phyloP scores from a whole-genome alignment of 1,140 invertebrate species.

The Nylanderia fulva region DNA sequence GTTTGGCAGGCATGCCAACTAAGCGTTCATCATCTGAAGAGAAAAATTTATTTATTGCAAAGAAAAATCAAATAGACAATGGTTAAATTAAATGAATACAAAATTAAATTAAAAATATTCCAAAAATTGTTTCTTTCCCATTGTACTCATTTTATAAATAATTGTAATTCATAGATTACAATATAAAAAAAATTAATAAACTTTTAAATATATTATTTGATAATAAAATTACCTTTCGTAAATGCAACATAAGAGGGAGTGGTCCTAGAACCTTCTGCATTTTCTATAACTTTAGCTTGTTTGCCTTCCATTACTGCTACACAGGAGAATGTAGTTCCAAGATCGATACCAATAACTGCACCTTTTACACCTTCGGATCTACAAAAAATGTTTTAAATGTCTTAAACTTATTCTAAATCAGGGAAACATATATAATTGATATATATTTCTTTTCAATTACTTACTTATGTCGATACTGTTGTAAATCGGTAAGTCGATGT shows the following conservation, averaged over 20 bases:
- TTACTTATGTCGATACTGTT: conserved; percentile 86
- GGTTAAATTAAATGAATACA: too few relatives aligned
- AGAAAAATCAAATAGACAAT: background rate
- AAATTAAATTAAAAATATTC: conserved; percentile 31
- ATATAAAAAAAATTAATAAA: background rate
- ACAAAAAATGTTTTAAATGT: conserved; percentile 54
- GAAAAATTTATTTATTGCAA: conserved; percentile 27
- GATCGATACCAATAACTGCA: conserved; percentile 98
- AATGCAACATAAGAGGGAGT: conserved; percentile 99
- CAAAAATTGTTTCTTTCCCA: background rate
- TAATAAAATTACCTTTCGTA: conserved; percentile 87
- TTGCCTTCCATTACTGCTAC: conserved; percentile 99
- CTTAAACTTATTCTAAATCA: background rate
- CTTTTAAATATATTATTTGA: conserved; percentile 40
- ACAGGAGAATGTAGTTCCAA: conserved; percentile 99
- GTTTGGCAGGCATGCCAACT: conserved; percentile 99
- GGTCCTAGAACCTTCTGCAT: conserved; percentile 97
- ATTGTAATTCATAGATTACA: background rate
- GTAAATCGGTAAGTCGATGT: conserved; percentile 83
- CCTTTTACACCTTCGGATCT: conserved; percentile 96
- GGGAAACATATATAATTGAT: conserved; percentile 15
- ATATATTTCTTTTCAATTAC: conserved; percentile 55
- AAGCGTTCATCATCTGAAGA: conserved; percentile 94
- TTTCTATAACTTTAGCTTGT: conserved; percentile 97
- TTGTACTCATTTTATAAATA: background rate